Base-by-base conservation (phyloP, 2,888 invertebrate genomes). In the Eupithecia vulgata region DNA sequence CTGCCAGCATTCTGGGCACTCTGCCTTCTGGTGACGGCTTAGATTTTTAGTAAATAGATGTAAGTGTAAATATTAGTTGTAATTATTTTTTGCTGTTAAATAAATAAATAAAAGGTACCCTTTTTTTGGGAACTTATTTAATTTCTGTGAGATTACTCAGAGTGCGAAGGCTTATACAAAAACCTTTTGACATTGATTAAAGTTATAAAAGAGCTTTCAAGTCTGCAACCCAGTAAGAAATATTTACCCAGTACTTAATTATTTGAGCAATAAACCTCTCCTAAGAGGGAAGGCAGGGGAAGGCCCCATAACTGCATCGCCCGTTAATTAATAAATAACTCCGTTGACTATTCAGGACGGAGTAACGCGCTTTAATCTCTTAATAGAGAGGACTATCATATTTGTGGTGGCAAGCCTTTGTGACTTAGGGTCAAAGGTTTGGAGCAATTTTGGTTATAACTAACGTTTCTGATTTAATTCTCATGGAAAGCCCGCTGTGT, bases 341-440 rank as follows among this genome's bases (percentile, higher is more conserved):
- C 30, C 5, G 25, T 35, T 34, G 3, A 64, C 67, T 70, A 67
- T 68, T 45, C 48, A 70, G 65, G 65, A 35, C 48, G 40, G 37
- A 35, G n/a, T 64, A 35, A 64, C n/a, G 64, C 17, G 64, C 10
- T 42, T 66, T 66, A 66, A 40, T 66, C 66, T 66, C 81, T 77
- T 81, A 77, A 76, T 77, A 76, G 65, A 77, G 79, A 76, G 73
- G 75, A 74, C 79, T 57, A 57, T 10, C 57, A 57, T 79, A 25
- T 66, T 40, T 66, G 42, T 25, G 40, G 40, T 37, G 21, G n/a
- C 21, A 35, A 21, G 34, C n/a, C 61, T 64, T 35, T 37, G 64
- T 64, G n/a, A 64, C 37, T n/a, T 21, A 8, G 21, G 52, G 21
- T 21, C 57, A 57, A 57, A 57, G 21, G 25, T 13, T 13, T 57